These are phyloP conservation scores for Salminus brasiliensis DNA, from an alignment of 2,113 vertebrate species.

Conservation along the genomic window DNA sequence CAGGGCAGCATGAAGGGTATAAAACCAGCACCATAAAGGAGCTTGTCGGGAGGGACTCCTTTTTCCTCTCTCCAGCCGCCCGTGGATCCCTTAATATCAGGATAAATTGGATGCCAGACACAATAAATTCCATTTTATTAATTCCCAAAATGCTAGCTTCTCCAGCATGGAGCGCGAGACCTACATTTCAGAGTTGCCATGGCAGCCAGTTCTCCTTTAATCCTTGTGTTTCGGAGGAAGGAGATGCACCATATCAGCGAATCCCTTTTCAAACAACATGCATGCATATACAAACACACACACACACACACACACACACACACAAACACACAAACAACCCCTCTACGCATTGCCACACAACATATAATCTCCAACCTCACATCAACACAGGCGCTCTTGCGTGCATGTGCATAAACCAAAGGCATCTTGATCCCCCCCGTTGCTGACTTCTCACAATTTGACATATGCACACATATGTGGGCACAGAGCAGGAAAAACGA, in stretches of 20 bases:
- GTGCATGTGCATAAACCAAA: not conserved
- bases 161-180: conserved; percentile 67
- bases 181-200: conserved; percentile 78
- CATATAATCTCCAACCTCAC: not conserved
- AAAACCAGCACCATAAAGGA: conserved; percentile 62
- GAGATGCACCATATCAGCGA: conserved; percentile 45
- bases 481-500: conserved; percentile 7
- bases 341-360: not conserved
- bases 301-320: not conserved
- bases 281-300: not conserved
- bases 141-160: conserved; percentile 69
- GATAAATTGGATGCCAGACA: conserved; percentile 77
- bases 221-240: conserved; percentile 46
- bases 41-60: conserved; percentile 53
- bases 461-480: conserved; percentile 38
- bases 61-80: conserved; percentile 39
- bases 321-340: not conserved
- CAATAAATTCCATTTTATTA: conserved; percentile 79
- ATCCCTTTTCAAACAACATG: conserved; percentile 19
- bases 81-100: conserved; percentile 72
- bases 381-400: not conserved
- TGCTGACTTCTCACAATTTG: conserved; percentile 22
- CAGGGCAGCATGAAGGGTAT: conserved; percentile 49
- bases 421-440: not conserved
- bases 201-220: conserved; percentile 62